Evolutionary conservation across 2,888 invertebrate genomes (phyloP).

Genomic region (Erebia epiphron): DNA sequence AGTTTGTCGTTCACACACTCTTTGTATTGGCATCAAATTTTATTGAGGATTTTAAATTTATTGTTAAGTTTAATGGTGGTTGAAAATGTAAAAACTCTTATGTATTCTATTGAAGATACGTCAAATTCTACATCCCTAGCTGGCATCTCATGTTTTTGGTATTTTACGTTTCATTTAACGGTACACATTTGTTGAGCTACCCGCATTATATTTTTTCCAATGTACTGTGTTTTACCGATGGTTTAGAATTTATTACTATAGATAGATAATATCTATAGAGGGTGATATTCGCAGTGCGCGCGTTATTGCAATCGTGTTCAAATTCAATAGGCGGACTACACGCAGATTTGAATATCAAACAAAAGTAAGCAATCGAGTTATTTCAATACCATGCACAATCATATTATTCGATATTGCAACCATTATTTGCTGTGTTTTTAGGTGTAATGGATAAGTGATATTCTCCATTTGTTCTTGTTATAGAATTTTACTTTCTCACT

Average conservation of each 20-base stretch:
- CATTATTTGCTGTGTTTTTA: conserved; percentile 15
- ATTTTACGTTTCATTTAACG: too few relatives aligned
- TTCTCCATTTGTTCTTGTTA: not conserved
- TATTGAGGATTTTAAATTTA: conserved; percentile 9
- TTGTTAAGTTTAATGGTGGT: not conserved
- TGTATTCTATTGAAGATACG: too few relatives aligned
- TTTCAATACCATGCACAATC: conserved; percentile 31
- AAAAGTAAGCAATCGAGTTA: conserved; percentile 37
- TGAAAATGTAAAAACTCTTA: not conserved
- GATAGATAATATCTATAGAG: too few relatives aligned
- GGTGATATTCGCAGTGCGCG: conserved; percentile 21
- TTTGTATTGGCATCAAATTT: not conserved
- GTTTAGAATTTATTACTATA: too few relatives aligned
- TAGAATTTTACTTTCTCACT: too few relatives aligned
- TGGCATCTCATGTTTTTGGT: too few relatives aligned
- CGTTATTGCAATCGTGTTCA: conserved; percentile 40
- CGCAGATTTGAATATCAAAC: conserved; percentile 37
- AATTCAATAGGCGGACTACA: conserved; percentile 30
- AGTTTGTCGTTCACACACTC: conserved; percentile 35
- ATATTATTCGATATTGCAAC: conserved; percentile 21
- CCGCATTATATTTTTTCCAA: too few relatives aligned
- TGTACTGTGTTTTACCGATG: too few relatives aligned
- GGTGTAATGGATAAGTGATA: conserved; percentile 11
- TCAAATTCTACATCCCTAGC: too few relatives aligned
- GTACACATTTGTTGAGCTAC: too few relatives aligned